A percentile compares a stretch with the other conserved stretches of the same genome.
Conservation (phyloP, 2,888 invertebrate species). For the Hypomecis punctinalis region DNA sequence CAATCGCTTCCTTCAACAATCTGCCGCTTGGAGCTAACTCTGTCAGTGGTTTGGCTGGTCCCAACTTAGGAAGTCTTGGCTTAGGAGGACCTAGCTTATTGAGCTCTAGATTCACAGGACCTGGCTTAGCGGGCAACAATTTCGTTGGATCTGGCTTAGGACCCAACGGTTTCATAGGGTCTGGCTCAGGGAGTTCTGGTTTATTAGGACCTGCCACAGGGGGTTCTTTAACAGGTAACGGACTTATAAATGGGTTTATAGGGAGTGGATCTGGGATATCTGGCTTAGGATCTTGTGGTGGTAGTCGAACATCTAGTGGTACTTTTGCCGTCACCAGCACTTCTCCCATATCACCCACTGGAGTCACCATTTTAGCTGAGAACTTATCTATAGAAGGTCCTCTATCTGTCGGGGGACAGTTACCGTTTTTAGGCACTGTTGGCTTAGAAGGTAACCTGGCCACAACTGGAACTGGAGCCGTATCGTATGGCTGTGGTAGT, state of each 20-base stretch:
- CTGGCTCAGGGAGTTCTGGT: background rate
- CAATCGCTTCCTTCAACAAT: constrained; percentile 26
- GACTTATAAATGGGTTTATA: background rate
- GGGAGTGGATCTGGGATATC: background rate
- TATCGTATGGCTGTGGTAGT: constrained; percentile 47
- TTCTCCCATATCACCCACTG: constrained; percentile 45
- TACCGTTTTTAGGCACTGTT: constrained; percentile 48
- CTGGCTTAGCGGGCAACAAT: background rate
- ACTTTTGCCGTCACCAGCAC: constrained; percentile 44
- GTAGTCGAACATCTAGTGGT: constrained; percentile 27
- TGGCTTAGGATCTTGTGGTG: constrained; percentile 1
- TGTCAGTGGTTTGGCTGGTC: constrained; percentile 4
- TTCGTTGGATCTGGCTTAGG: background rate
- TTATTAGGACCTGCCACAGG: background rate
- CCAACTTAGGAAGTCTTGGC: background rate
- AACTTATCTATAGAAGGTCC: constrained; percentile 49
- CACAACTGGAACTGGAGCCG: constrained; percentile 39
- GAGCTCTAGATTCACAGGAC: background rate
- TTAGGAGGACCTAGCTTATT: constrained; percentile 1
- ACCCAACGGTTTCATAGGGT: background rate
- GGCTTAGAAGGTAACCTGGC: constrained; percentile 45
- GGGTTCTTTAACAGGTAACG: background rate
- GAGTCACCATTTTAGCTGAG: constrained; percentile 48
- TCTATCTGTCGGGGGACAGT: constrained; percentile 43
- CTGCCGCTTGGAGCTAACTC: constrained; percentile 5